phyloP scores from a whole-genome alignment of 2,888 invertebrate species.

The Philereme vetulata region DNA sequence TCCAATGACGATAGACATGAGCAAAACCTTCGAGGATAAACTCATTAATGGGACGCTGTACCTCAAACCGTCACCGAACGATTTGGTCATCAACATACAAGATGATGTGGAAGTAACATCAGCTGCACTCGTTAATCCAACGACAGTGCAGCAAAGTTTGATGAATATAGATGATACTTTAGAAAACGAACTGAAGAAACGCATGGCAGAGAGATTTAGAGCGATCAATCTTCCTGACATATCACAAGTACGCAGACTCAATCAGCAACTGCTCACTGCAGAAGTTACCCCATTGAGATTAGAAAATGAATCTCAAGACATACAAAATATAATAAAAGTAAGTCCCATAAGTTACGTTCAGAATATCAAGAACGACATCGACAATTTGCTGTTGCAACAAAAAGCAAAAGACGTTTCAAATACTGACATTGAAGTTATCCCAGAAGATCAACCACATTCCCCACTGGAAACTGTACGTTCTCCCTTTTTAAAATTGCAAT shows the following conservation, averaged over 20 bases:
- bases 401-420: constrained; percentile 1
- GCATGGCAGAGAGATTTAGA: constrained; percentile 55
- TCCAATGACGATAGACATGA: constrained; percentile 69
- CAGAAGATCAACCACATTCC: constrained; percentile 3
- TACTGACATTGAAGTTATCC: not conserved
- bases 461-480: not conserved
- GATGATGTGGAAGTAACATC: constrained; percentile 21
- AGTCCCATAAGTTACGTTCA: constrained; percentile 3
- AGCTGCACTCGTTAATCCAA: constrained; percentile 49
- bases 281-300: constrained; percentile 64
- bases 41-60: constrained; percentile 60
- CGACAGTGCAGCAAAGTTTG: constrained; percentile 58
- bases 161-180: constrained; percentile 44
- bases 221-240: constrained; percentile 64
- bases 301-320: constrained; percentile 18
- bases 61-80: constrained; percentile 26
- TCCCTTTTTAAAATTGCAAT: not conserved
- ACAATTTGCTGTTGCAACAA: constrained; percentile 16
- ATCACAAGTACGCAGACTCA: constrained; percentile 59
- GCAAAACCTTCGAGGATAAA: constrained; percentile 67
- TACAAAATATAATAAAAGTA: not conserved
- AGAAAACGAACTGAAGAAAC: constrained; percentile 31
- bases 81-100: constrained; percentile 9
- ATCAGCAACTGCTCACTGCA: constrained; percentile 65
- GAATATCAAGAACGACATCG: constrained; percentile 19